Evolutionary conservation across 2,888 invertebrate genomes (phyloP), one percentile per base, ranked within the genome.

Genomic region (Cephonodes hylas): DNA sequence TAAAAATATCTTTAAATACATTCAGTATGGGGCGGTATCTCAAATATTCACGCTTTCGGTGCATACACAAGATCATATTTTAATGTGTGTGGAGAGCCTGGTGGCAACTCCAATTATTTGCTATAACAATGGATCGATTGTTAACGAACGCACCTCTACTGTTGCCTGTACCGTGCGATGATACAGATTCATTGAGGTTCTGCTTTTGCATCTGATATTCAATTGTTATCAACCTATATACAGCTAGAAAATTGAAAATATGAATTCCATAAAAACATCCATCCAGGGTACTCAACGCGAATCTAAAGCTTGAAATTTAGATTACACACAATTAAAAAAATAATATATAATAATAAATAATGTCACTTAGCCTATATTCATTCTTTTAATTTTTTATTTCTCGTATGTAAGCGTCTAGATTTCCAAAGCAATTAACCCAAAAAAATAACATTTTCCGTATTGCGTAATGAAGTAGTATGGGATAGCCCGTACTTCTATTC

Each of bases 121-220:
- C 18, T 18, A 31, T 53, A 15, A 53, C 27, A 53, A 53, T 53
- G 31, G 53, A 53, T 53, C 53, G 53, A 53, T 53, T 53, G 31
- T 53, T 53, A 27, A 27, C 53, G 10, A 27, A 27, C 27, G 3
- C 4, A 15, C 27, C 18, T 31, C 18, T 53, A 27, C 18, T 31
- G 18, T 27, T 53, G 3, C 13, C 5, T 5, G n/a, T 46, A n/a
- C 38, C n/a, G n/a, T 1, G 15, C 22, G 45, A 27, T 18, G 27
- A 5, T 27, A 53, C 31, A 3, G 31, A 53, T 53, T 53, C 27
- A 27, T 53, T 10, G 4, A 53, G 18, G 1, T 38, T 5, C 34
- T 15, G 10, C 27, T 27, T 8, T 18, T 31, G 18, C 31, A 6
- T 13, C n/a, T 22, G 8, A 44, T 44, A 18, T 20, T 44, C 8